phyloP scores from a whole-genome alignment of 2,888 invertebrate species.

The Philereme vetulata region DNA sequence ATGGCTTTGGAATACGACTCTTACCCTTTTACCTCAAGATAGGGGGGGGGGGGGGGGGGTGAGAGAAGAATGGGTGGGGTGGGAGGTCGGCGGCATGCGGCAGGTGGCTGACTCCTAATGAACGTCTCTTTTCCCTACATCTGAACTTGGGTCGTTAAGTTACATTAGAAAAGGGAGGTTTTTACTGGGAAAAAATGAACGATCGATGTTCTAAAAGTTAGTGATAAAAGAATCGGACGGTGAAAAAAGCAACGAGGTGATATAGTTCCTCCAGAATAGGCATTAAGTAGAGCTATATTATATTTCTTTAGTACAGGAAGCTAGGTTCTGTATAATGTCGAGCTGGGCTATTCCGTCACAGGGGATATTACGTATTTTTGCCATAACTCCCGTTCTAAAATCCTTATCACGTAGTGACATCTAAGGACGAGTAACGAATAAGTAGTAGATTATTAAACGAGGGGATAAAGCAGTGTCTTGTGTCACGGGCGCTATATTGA shows the following conservation, averaged over 20 bases:
- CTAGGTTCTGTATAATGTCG: too few species aligned
- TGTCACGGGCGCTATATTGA: too few species aligned
- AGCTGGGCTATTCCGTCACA: too few species aligned
- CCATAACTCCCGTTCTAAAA: too few species aligned
- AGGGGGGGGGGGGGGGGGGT: slow-evolving; percentile 25
- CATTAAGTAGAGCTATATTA: background rate
- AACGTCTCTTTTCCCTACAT: slow-evolving; percentile 35
- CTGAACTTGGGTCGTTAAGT: slow-evolving; percentile 29
- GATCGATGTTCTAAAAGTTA: slow-evolving; percentile 17
- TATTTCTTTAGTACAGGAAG: background rate
- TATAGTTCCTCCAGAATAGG: background rate
- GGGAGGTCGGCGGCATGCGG: slow-evolving; percentile 33
- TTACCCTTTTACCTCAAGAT: slow-evolving; percentile 33
- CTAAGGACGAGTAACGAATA: too few species aligned
- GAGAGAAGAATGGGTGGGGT: slow-evolving; percentile 26
- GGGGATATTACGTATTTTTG: too few species aligned
- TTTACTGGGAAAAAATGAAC: slow-evolving; percentile 15
- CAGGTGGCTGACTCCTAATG: slow-evolving; percentile 36
- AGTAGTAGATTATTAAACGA: too few species aligned
- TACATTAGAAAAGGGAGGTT: slow-evolving; percentile 25
- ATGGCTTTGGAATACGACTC: background rate
- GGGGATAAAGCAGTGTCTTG: too few species aligned
- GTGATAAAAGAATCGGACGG: background rate
- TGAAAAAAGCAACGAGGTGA: background rate
- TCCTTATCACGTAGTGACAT: too few species aligned